Conservation (phyloP, 23 tunicate genomes). For the Trididemnum clinides region DNA sequence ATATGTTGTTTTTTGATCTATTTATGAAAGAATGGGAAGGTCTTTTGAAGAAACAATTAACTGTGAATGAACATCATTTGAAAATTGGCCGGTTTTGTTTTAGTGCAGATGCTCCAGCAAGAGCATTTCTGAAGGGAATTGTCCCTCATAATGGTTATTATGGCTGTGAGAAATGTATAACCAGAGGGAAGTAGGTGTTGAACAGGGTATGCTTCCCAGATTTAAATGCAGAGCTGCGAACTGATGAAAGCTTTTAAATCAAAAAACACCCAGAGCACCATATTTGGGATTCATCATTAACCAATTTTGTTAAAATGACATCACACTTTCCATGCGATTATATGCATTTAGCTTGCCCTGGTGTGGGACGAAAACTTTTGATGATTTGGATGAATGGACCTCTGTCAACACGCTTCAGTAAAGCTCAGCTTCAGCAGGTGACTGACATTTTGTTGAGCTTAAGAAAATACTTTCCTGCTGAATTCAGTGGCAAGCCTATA, state of each 20-base stretch:
- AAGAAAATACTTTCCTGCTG: background rate
- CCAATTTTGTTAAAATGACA: background rate
- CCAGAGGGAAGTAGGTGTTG: background rate
- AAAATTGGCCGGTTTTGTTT: too few species aligned
- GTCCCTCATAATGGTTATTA: background rate
- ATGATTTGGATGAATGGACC: background rate
- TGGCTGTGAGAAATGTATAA: background rate
- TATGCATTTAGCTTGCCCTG: background rate
- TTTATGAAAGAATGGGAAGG: background rate
- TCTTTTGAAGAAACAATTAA: too few species aligned
- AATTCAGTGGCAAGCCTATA: background rate
- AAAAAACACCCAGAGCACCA: background rate
- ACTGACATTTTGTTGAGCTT: background rate
- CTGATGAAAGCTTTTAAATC: background rate
- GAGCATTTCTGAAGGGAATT: background rate
- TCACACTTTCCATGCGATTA: background rate
- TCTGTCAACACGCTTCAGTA: background rate
- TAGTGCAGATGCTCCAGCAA: background rate
- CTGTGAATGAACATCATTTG: too few species aligned
- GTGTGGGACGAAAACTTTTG: background rate
- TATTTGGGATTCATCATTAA: background rate
- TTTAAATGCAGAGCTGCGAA: background rate
- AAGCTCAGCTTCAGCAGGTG: background rate
- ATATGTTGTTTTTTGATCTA: background rate
- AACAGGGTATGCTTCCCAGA: background rate